A percentile compares a stretch with the other conserved stretches of the same genome.
phyloP scores from a whole-genome alignment of 2,888 invertebrate species.

The Dorcus hopei region DNA sequence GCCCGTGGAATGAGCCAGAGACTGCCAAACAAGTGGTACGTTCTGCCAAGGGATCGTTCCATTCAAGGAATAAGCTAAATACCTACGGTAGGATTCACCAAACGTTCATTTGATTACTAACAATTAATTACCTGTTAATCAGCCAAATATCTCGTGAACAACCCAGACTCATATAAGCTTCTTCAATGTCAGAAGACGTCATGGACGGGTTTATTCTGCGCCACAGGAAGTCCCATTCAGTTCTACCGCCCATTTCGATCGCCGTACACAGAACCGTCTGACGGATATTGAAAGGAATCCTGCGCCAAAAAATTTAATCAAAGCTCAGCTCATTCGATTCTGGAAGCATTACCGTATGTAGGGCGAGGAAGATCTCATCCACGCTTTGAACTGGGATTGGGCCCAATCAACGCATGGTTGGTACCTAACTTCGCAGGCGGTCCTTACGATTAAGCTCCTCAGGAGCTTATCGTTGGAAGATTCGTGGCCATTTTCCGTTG shows the following conservation, averaged over 20 bases:
- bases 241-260: slow-evolving; percentile 60
- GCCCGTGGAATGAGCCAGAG: slow-evolving; percentile 41
- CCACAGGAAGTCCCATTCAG: slow-evolving; percentile 72
- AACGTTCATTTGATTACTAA: neutral
- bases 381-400: slow-evolving; percentile 45
- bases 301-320: slow-evolving; percentile 33
- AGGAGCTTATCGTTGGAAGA: slow-evolving; percentile 59
- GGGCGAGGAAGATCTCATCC: slow-evolving; percentile 40
- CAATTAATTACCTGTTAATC: slow-evolving; percentile 49
- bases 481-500: slow-evolving; percentile 51
- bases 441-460: slow-evolving; percentile 55
- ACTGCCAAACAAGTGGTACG: slow-evolving; percentile 44
- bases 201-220: slow-evolving; percentile 44
- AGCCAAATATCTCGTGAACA: slow-evolving; percentile 54
- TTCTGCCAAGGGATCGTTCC: slow-evolving; percentile 42
- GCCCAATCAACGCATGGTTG: slow-evolving; percentile 58
- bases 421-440: slow-evolving; percentile 59
- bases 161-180: slow-evolving; percentile 52
- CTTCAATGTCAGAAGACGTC: slow-evolving; percentile 8
- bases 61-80: slow-evolving; percentile 40
- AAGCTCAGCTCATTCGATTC: neutral
- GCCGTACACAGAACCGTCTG: slow-evolving; percentile 61
- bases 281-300: slow-evolving; percentile 65
- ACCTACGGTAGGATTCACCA: slow-evolving; percentile 32
- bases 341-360: slow-evolving; percentile 38